Evolutionary conservation across 2,113 vertebrate genomes (phyloP).

Genomic region (Mormoops blainvillei): DNA sequence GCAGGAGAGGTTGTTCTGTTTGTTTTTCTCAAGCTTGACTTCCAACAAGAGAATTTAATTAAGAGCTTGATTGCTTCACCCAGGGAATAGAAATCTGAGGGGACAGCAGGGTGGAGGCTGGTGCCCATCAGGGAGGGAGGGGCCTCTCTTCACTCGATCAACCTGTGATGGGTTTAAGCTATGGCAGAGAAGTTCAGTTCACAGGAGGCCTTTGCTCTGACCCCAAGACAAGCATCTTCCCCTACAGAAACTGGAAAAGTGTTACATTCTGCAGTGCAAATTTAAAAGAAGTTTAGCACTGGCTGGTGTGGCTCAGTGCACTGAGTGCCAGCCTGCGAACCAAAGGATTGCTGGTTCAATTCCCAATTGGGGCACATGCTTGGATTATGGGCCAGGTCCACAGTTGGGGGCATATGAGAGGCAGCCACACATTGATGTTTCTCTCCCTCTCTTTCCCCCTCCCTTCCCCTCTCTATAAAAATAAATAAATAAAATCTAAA

Average conservation of each 20-base stretch:
- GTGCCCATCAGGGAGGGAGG: not conserved
- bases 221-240: not conserved
- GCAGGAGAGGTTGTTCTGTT: slow-evolving; percentile 25
- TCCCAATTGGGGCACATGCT: no score
- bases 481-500: no score
- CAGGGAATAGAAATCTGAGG: slow-evolving; percentile 11
- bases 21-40: slow-evolving; percentile 28
- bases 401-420: no score
- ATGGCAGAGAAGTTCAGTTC: not conserved
- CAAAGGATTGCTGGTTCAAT: no score
- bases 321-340: no score
- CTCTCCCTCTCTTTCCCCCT: no score
- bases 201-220: not conserved
- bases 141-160: not conserved
- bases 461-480: no score
- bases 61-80: slow-evolving; percentile 13
- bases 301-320: no score
- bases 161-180: not conserved
- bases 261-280: not conserved
- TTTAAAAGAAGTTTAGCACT: not conserved
- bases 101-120: not conserved
- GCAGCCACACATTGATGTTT: no score
- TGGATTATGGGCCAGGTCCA: no score
- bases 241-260: not conserved
- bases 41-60: slow-evolving; percentile 63